A percentile compares a stretch with the other conserved stretches of the same genome.
These are phyloP conservation scores for Caenorhabditis remanei DNA, from an alignment of 1,140 invertebrate genomes.

Conservation along the genomic window DNA sequence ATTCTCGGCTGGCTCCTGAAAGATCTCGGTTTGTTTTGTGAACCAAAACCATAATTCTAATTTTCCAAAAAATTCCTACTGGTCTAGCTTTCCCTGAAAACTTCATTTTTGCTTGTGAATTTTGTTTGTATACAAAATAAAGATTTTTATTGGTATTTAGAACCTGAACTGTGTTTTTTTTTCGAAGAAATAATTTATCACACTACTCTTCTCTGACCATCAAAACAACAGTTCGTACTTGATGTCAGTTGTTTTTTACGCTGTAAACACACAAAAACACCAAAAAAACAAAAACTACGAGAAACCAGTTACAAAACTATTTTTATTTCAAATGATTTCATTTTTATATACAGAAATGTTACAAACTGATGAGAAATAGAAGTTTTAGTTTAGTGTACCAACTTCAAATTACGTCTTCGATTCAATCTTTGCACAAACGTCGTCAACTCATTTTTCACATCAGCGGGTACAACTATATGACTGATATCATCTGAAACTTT, in stretches of 20 bases:
- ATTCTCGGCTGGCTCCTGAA: background rate
- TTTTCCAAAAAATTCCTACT: background rate
- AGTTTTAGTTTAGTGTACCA: conserved; percentile 9
- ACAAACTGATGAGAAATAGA: background rate
- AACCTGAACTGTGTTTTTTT: background rate
- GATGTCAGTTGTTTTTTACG: background rate
- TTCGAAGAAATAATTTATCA: background rate
- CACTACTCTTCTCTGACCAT: background rate
- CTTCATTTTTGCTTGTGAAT: background rate
- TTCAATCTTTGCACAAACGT: conserved; percentile 41
- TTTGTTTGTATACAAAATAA: background rate
- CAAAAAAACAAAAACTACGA: background rate
- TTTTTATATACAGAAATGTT: conserved; percentile 13
- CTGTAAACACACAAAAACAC: conserved; percentile 6
- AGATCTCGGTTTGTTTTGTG: conserved; percentile 14
- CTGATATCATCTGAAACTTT: conserved; percentile 19
- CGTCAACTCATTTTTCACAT: conserved; percentile 19
- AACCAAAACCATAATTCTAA: background rate
- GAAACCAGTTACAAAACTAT: background rate
- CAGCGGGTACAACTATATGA: conserved; percentile 2
- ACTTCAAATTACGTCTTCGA: conserved; percentile 20
- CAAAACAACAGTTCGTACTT: background rate
- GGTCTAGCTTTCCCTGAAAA: background rate
- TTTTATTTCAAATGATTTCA: background rate
- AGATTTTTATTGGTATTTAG: background rate